These are phyloP conservation scores for Anticlea derivata DNA, from an alignment of 2,888 invertebrate species.

Conservation along the genomic window DNA sequence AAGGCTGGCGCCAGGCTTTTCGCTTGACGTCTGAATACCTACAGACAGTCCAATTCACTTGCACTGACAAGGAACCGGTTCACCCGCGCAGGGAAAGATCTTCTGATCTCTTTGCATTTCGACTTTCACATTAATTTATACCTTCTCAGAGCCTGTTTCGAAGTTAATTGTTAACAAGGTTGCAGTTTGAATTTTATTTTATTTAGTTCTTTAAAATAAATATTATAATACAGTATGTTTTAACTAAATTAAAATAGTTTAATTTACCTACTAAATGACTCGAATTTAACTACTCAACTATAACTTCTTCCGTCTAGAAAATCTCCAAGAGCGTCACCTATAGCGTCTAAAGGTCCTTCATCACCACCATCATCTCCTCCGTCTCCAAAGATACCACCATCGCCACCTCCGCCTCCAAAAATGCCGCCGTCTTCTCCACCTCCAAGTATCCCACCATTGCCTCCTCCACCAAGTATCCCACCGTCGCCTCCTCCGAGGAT, in stretches of 20 bases:
- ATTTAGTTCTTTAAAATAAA: neutral
- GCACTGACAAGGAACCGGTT: constrained; percentile 67
- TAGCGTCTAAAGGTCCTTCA: constrained; percentile 64
- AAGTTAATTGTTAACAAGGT: neutral
- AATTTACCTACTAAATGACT: too few relatives aligned
- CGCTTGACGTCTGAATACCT: constrained; percentile 57
- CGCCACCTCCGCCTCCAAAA: constrained; percentile 35
- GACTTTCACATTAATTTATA: constrained; percentile 60
- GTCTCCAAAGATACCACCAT: constrained; percentile 35
- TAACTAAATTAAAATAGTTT: too few relatives aligned
- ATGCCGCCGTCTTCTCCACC: constrained; percentile 34
- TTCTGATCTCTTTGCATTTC: constrained; percentile 47
- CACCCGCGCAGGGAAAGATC: constrained; percentile 54
- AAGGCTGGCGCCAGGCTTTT: constrained; percentile 48
- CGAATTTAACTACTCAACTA: constrained; percentile 19
- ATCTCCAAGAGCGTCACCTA: constrained; percentile 72
- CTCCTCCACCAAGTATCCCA: constrained; percentile 38
- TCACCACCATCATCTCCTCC: constrained; percentile 43
- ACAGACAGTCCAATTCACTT: constrained; percentile 63
- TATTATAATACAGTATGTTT: too few relatives aligned
- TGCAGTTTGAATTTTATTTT: constrained; percentile 4
- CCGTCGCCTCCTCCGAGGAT: constrained; percentile 35
- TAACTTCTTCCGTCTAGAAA: constrained; percentile 57
- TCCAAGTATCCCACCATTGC: constrained; percentile 23
- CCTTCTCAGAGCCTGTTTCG: constrained; percentile 7